phyloP scores from a whole-genome alignment of 2,888 invertebrate genomes.

The Arrhopalites spinosus region DNA sequence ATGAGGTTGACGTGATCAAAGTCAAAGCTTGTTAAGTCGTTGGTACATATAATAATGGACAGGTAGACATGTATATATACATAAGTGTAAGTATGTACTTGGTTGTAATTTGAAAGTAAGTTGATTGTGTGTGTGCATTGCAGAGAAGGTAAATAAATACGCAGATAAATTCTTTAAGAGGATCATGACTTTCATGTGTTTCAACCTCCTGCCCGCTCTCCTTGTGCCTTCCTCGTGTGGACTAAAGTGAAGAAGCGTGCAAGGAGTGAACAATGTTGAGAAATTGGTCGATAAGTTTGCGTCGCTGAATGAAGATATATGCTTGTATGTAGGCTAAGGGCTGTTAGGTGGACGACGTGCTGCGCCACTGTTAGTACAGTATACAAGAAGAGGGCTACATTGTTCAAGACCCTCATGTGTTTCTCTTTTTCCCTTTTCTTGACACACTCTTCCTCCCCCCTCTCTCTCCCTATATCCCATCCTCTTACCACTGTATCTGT shows the following conservation, averaged over 20 bases:
- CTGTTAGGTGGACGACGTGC: too few relatives aligned
- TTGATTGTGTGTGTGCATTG: slow-evolving; percentile 1
- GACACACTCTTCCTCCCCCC: too few relatives aligned
- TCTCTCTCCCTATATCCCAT: too few relatives aligned
- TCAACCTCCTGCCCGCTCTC: too few relatives aligned
- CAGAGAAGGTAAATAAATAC: slow-evolving; percentile 13
- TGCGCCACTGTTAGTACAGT: too few relatives aligned
- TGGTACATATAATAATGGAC: background rate
- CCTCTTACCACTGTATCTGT: too few relatives aligned
- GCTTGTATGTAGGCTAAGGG: too few relatives aligned
- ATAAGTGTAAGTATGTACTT: background rate
- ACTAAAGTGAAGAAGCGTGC: background rate
- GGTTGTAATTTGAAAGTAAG: background rate
- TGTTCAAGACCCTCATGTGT: too few relatives aligned
- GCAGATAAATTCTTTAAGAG: slow-evolving; percentile 7
- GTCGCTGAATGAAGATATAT: background rate
- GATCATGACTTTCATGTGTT: slow-evolving; percentile 6
- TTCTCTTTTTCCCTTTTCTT: too few relatives aligned
- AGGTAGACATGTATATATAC: background rate
- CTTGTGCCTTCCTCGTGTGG: background rate
- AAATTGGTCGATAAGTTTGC: slow-evolving; percentile 15
- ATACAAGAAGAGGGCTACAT: too few relatives aligned
- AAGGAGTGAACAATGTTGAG: slow-evolving; percentile 2
- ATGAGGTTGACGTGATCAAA: background rate
- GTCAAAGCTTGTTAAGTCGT: background rate